Conservation (phyloP, 35 echinoderm and acorn worm genomes). For the Patiria miniata region DNA sequence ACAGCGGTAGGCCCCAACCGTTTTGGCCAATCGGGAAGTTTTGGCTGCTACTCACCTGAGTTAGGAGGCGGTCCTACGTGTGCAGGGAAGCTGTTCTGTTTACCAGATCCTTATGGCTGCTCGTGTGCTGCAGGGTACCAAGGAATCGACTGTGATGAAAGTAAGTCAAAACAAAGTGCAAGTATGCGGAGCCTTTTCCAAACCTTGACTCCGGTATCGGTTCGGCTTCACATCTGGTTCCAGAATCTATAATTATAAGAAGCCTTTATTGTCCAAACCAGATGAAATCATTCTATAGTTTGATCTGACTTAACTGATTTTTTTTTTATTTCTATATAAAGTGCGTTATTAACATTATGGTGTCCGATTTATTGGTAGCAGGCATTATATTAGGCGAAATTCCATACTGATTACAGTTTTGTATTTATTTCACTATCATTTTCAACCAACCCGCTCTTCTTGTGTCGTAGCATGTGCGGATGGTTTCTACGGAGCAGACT, state of each 20-base stretch:
- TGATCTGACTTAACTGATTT: too few relatives aligned
- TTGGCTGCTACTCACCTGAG: slow-evolving; percentile 10
- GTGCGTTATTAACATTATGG: too few relatives aligned
- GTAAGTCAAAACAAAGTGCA: slow-evolving; percentile 42
- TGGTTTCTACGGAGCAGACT: slow-evolving; percentile 15
- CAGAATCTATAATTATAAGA: too few relatives aligned
- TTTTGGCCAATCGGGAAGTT: slow-evolving; percentile 34
- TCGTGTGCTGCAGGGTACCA: slow-evolving; percentile 59
- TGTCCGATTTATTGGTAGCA: too few relatives aligned
- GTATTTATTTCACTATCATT: slow-evolving; percentile 3
- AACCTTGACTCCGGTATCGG: too few relatives aligned
- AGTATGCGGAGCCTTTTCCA: too few relatives aligned
- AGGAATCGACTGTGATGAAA: slow-evolving; percentile 41
- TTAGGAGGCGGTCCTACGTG: slow-evolving; percentile 10
- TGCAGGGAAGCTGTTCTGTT: slow-evolving; percentile 46
- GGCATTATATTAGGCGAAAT: too few relatives aligned
- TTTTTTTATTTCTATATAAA: too few relatives aligned
- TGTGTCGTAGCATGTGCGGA: too few relatives aligned
- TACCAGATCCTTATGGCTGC: slow-evolving; percentile 80
- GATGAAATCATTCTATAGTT: too few relatives aligned
- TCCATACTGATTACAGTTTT: not conserved
- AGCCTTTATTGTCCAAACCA: too few relatives aligned
- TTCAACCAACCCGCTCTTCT: not conserved
- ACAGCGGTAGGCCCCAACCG: slow-evolving; percentile 36
- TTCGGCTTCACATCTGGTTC: too few relatives aligned